Conservation (phyloP, 2,888 invertebrate species). For the Apocheima hispidaria region DNA sequence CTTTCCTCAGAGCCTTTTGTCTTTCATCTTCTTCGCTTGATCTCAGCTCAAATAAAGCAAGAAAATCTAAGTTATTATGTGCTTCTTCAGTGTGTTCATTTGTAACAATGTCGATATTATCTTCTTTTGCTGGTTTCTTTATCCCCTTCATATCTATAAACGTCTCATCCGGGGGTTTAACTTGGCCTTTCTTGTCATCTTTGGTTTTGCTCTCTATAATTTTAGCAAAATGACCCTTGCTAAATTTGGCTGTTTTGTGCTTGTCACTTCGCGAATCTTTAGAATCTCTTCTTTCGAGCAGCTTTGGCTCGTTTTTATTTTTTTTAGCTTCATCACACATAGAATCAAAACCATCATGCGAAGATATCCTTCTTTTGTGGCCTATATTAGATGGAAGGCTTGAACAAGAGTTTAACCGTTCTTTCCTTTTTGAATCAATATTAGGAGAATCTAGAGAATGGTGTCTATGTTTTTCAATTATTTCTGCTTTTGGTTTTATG, state of each 20-base stretch:
- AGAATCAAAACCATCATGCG: slow-evolving; percentile 89
- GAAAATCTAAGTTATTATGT: slow-evolving; percentile 86
- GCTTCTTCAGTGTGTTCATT: slow-evolving; percentile 65
- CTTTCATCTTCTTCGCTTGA: slow-evolving; percentile 87
- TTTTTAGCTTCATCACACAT: slow-evolving; percentile 88
- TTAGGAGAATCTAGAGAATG: slow-evolving; percentile 80
- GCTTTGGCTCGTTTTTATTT: slow-evolving; percentile 84
- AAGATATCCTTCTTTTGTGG: slow-evolving; percentile 91
- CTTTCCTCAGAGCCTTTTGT: slow-evolving; percentile 83
- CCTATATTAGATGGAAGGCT: slow-evolving; percentile 88
- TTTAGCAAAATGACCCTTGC: slow-evolving; percentile 86
- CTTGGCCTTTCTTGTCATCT: slow-evolving; percentile 86
- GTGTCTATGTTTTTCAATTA: slow-evolving; percentile 78
- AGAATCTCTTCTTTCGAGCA: slow-evolving; percentile 88
- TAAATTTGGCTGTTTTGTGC: slow-evolving; percentile 84
- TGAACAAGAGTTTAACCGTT: slow-evolving; percentile 85
- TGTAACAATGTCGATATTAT: slow-evolving; percentile 59
- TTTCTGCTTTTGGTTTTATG: slow-evolving; percentile 66
- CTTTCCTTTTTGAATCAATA: slow-evolving; percentile 84
- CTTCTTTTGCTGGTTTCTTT: slow-evolving; percentile 64
- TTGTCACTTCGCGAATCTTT: slow-evolving; percentile 86
- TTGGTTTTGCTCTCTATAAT: slow-evolving; percentile 87
- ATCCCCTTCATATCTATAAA: slow-evolving; percentile 66
- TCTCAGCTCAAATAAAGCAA: slow-evolving; percentile 85
- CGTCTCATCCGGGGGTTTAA: slow-evolving; percentile 78